These are phyloP conservation scores for Pluvialis apricaria DNA, from an alignment of 2,113 vertebrate species.

Conservation along the genomic window DNA sequence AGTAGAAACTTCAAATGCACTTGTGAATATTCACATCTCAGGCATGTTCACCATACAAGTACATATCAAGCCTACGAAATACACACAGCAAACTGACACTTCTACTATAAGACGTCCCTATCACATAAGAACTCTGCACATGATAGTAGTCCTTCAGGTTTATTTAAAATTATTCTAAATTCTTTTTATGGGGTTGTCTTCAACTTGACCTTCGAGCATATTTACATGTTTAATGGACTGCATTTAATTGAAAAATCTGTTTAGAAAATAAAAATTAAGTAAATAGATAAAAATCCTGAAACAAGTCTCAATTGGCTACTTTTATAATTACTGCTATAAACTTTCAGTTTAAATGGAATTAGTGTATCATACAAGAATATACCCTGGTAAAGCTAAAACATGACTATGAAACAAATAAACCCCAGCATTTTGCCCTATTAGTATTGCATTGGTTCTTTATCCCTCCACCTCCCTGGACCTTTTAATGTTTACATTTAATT, in stretches of 20 bases:
- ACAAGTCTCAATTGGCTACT: background rate
- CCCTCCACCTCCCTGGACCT: background rate
- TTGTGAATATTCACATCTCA: background rate
- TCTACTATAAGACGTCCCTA: background rate
- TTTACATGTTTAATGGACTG: background rate
- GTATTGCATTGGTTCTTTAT: background rate
- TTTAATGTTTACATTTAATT: background rate
- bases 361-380: background rate
- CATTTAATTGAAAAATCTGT: background rate
- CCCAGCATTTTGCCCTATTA: background rate
- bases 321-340: background rate
- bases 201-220: background rate
- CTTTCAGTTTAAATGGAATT: background rate
- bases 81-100: background rate
- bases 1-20: background rate
- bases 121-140: background rate
- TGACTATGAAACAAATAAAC: background rate
- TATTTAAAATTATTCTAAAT: background rate
- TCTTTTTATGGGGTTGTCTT: background rate
- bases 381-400: background rate
- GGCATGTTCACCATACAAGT: background rate
- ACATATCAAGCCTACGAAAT: rapidly evolving
- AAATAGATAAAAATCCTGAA: background rate
- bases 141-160: background rate
- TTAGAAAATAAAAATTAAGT: background rate